phyloP scores from a whole-genome alignment of 1,140 invertebrate genomes.

The Acromyrmex heyeri region DNA sequence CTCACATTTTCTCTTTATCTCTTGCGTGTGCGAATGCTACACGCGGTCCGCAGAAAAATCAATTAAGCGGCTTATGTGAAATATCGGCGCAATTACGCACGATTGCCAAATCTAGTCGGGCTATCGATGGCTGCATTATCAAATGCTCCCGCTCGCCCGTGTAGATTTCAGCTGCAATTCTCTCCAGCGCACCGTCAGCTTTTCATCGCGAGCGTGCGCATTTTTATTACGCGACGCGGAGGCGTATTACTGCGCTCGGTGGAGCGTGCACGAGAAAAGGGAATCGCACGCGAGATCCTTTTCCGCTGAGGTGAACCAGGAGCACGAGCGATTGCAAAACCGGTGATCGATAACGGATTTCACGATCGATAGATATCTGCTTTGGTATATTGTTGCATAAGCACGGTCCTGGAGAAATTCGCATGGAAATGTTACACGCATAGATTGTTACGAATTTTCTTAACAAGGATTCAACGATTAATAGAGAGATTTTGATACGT shows the following conservation, averaged over 20 bases:
- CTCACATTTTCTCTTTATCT: conserved; percentile 1
- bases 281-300: conserved; percentile 66
- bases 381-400: not conserved
- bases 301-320: conserved; percentile 66
- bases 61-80: conserved; percentile 81
- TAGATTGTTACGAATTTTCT: not conserved
- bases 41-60: conserved; percentile 74
- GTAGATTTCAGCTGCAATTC: conserved; percentile 67
- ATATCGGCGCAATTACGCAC: conserved; percentile 80
- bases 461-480: not conserved
- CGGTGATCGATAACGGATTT: conserved; percentile 74
- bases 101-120: conserved; percentile 79
- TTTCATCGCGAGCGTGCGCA: conserved; percentile 70
- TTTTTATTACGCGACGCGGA: conserved; percentile 67
- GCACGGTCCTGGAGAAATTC: not conserved
- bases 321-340: conserved; percentile 72
- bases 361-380: conserved; percentile 50
- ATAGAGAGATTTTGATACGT: too few species aligned
- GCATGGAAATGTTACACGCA: not conserved
- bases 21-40: conserved; percentile 27
- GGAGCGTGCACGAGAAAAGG: conserved; percentile 63
- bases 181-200: conserved; percentile 58
- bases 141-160: conserved; percentile 53
- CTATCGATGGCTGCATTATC: conserved; percentile 79
- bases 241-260: conserved; percentile 51